Conservation (phyloP, 2,113 vertebrate genomes). For the Antennarius striatus region DNA sequence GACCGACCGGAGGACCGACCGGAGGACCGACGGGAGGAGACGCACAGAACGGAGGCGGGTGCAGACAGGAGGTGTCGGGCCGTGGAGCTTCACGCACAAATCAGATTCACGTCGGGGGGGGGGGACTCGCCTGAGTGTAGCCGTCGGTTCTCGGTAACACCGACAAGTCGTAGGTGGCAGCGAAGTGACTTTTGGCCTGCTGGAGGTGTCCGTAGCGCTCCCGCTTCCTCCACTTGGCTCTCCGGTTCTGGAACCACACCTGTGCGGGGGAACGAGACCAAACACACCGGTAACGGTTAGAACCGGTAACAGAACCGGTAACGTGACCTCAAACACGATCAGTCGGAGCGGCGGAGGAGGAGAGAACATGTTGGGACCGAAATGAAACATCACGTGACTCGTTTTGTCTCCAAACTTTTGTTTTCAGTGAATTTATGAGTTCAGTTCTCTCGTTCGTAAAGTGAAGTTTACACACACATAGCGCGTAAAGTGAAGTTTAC, state of each 20-base stretch:
- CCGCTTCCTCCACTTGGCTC: conserved; percentile 97
- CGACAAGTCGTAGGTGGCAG: conserved; percentile 94
- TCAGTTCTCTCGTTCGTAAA: no score
- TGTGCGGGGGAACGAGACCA: conserved; percentile 31
- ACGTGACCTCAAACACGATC: no score
- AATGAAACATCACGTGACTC: no score
- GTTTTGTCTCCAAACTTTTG: no score
- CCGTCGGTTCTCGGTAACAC: conserved; percentile 92
- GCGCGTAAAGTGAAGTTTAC: no score
- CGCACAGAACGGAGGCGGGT: neutral
- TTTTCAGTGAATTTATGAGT: no score
- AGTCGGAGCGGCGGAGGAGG: no score
- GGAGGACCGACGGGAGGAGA: neutral
- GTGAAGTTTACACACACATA: no score
- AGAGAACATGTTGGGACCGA: no score
- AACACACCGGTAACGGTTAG: neutral
- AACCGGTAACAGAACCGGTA: no score
- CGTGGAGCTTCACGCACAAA: no score
- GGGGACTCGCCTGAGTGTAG: conserved; percentile 88
- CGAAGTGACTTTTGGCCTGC: conserved; percentile 95
- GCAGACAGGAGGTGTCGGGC: neutral
- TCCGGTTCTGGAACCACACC: conserved; percentile 99
- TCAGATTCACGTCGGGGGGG: no score
- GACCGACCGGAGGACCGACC: neutral
- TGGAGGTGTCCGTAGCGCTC: conserved; percentile 98